These are phyloP conservation scores for Pelvicachromis taeniatus DNA, from an alignment of 2,113 vertebrate genomes.

Conservation along the genomic window DNA sequence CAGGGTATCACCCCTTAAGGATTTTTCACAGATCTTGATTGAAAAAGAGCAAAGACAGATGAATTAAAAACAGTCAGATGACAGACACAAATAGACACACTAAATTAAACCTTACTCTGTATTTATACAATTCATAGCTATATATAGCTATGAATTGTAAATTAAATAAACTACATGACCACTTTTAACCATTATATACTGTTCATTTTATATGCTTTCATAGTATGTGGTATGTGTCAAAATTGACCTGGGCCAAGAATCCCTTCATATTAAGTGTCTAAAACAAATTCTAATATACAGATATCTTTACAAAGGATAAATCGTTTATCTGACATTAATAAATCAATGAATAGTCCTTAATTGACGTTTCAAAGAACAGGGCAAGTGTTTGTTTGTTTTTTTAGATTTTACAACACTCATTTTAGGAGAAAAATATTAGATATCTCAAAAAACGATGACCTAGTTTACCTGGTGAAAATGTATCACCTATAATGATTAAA, in stretches of 20 bases:
- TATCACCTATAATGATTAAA: background rate
- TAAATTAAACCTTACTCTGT: background rate
- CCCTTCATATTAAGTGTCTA: background rate
- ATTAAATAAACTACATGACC: background rate
- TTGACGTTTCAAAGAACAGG: background rate
- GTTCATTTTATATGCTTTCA: background rate
- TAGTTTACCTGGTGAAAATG: background rate
- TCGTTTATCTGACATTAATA: background rate
- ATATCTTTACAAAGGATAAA: background rate
- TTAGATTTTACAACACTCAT: background rate
- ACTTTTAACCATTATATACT: background rate
- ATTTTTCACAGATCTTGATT: slow-evolving; percentile 70
- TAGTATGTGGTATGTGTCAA: background rate
- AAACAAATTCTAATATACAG: background rate
- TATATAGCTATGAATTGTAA: background rate
- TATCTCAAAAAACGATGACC: background rate
- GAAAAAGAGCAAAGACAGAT: background rate
- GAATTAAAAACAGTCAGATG: background rate
- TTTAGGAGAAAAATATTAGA: background rate
- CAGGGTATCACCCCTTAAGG: slow-evolving; percentile 64
- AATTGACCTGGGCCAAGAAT: background rate
- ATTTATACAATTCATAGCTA: no score
- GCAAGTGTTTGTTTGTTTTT: background rate
- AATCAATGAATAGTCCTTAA: background rate
- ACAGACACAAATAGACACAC: background rate